Evolutionary conservation across 2,888 invertebrate genomes (phyloP), one percentile per base, ranked within the genome.

Genomic region (Desoria tigrina): DNA sequence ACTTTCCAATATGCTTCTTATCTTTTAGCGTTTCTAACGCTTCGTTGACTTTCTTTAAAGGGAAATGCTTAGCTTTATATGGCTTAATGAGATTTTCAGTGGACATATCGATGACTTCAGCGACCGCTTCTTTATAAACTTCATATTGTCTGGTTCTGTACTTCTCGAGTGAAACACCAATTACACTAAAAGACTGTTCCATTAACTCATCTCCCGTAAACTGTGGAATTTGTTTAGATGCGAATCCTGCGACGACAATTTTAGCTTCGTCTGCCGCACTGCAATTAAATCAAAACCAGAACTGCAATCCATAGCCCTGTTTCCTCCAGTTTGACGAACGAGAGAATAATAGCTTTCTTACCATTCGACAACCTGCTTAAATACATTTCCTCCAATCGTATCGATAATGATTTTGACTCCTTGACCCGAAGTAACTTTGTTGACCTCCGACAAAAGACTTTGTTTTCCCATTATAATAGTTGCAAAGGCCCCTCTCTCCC

Each of bases 341-440:
- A n/a, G n/a, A n/a, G n/a, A 28, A 32, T 18, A 57, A 27, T 42
- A 16, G 26, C 7, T 27, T 16, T 71, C 79, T 78, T 79, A 88
- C 88, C 86, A 85, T 76, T 82, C 80, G 21, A 85, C 78, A 37
- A 85, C 81, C 63, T 82, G 81, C 68, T 84, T 82, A 68, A 87
- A 84, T 69, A 85, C 79, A 59, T 85, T 81, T 23, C 86, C 87
- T 39, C 86, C 87, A 21, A 85, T 84, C 18, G 85, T 85, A 78
- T 88, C 87, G 77, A 87, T 85, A 11, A 87, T 83, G n/a, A 86
- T 79, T 77, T 84, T 81, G 0, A 85, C 86, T n/a, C 86, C 85
- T 77, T 83, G 81, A 14, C 84, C 84, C 1, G 82, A 81, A 0
- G 86, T 86, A 39, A 84, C 79, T 65, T 84, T 83, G 62, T 83